Base-by-base conservation (phyloP, 2,113 vertebrate genomes). In the Gymnarchus niloticus region DNA sequence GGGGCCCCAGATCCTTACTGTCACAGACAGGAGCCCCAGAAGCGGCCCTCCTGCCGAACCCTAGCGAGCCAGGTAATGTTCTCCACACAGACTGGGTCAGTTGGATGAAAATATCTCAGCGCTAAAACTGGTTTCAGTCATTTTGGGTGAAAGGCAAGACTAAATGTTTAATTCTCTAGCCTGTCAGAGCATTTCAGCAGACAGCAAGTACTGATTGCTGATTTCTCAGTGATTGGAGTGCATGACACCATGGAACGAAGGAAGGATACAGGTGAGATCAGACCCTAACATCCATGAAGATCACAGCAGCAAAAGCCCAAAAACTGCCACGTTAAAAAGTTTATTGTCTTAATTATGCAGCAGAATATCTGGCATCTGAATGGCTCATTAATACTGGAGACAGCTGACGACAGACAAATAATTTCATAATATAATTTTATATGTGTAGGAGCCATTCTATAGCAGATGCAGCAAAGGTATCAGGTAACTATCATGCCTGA, bases 251-350 rank as follows among this genome's bases (percentile, higher is more conserved):
- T 73, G 65, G 65, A 37, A 73, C 41, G 65, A 73, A 73, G 65
- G n/a, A n/a, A n/a, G n/a, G n/a, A n/a, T n/a, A n/a, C n/a, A n/a
- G n/a, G 65, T 41, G 14, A 73, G 65, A 73, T 73, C 12, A 73
- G 41, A 37, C 12, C 14, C 10, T 37, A 28, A 69, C 28, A 21
- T 73, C 14, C 33, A 73, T 86, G 84, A 86, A 84, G 81, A 73
- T 41, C 65, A 73, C 28, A 73, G 41, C 65, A 73, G 65, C 65
- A 19, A 73, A 37, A 41, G 41, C 41, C 33, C 65, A 69, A 10
- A 37, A 69, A 69, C 33, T 33, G 28, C 61, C 28, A 69, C 61
- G 37, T 69, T 69, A 69, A 69, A 19, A 69, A 41, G n/a, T 37
- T 3, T 37, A 69, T 69, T 69, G n/a, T n/a, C n/a, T n/a, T n/a